phyloP scores from a whole-genome alignment of 2,113 vertebrate species.

The Puntigrus tetrazona region DNA sequence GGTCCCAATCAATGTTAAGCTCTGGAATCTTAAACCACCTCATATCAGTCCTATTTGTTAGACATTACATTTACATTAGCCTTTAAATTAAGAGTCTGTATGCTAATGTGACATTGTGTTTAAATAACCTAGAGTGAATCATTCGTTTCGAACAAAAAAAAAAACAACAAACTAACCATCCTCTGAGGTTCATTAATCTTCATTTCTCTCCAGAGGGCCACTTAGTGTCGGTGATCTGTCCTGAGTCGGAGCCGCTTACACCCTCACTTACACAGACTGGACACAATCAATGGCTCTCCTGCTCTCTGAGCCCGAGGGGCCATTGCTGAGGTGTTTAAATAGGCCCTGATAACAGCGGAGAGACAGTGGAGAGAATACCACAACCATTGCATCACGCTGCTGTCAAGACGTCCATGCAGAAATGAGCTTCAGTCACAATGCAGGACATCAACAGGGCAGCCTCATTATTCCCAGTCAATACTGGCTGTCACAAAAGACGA shows the following conservation, averaged over 20 bases:
- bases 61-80: neutral
- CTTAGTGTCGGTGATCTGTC: constrained; percentile 73
- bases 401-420: constrained; percentile 20
- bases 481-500: constrained; percentile 24
- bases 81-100: neutral
- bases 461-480: constrained; percentile 35
- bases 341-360: constrained; percentile 51
- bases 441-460: constrained; percentile 23
- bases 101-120: constrained; percentile 18
- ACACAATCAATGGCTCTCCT: constrained; percentile 71
- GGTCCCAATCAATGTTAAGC: neutral
- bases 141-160: constrained; percentile 23
- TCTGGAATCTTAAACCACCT: neutral
- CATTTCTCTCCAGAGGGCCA: constrained; percentile 72
- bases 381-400: constrained; percentile 22
- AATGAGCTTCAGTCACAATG: constrained; percentile 39
- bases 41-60: neutral
- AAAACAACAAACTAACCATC: constrained; percentile 55
- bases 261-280: constrained; percentile 73
- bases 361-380: constrained; percentile 56
- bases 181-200: constrained; percentile 76
- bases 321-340: constrained; percentile 65
- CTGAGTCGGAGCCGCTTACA: constrained; percentile 69
- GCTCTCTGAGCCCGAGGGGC: constrained; percentile 64
- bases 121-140: constrained; percentile 18